Percentiles rank a stretch among this genome's conserved stretches.
Evolutionary conservation across 2,888 invertebrate species (phyloP).

Genomic region (Archips crataeganus): DNA sequence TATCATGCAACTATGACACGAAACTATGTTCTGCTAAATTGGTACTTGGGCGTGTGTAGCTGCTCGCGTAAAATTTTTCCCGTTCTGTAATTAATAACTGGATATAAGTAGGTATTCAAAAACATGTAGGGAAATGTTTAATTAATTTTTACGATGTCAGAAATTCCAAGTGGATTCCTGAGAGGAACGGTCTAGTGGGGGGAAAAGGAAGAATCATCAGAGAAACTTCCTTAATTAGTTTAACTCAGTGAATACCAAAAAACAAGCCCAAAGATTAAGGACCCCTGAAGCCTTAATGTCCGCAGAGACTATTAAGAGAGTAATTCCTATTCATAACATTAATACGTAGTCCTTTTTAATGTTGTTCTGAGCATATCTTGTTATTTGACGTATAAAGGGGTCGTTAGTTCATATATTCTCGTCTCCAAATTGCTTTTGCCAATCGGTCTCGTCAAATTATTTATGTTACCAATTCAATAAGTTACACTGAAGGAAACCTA

Average conservation of each 20-base stretch:
- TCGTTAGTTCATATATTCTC: neutral
- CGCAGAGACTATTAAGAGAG: constrained; percentile 1
- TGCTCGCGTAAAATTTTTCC: neutral
- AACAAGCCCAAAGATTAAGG: neutral
- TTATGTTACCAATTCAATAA: neutral
- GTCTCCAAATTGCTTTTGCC: constrained; percentile 3
- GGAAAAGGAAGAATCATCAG: neutral
- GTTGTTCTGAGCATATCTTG: neutral
- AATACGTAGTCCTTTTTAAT: neutral
- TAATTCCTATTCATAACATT: neutral
- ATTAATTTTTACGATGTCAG: neutral
- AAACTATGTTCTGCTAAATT: no score
- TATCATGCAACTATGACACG: no score
- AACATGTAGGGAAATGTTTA: neutral
- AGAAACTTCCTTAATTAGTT: neutral
- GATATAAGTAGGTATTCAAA: neutral
- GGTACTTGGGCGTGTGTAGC: no score
- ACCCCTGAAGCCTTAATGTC: neutral
- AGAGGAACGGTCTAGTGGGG: neutral
- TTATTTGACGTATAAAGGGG: constrained; percentile 1
- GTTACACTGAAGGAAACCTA: neutral
- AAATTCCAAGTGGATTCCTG: neutral
- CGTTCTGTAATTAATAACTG: neutral
- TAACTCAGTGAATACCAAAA: neutral
- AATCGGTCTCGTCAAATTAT: neutral